Percentiles rank a stretch among this genome's conserved stretches.
phyloP scores from a whole-genome alignment of 2,113 vertebrate species.

The Grammomys surdaster region DNA sequence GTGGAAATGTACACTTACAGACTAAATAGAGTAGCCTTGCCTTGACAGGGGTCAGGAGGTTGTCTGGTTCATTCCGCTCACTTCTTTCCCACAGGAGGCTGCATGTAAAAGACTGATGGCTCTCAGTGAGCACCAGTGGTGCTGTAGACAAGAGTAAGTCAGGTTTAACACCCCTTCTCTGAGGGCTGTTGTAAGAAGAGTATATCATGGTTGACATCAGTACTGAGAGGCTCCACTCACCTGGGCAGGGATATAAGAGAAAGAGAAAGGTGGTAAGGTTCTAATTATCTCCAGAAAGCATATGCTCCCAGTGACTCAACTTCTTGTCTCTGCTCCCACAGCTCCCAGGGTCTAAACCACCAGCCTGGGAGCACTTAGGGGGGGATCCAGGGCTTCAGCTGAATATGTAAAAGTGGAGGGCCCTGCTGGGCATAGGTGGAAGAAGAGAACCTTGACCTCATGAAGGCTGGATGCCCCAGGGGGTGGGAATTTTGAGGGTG shows the following conservation, averaged over 20 bases:
- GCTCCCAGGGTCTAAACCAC: too few species aligned
- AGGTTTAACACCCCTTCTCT: not conserved
- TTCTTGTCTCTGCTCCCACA: not conserved
- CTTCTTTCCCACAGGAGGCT: not conserved
- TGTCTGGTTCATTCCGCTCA: not conserved
- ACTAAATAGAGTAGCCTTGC: too few species aligned
- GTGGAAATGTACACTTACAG: not conserved
- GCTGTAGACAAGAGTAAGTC: not conserved
- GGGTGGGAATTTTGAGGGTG: too few species aligned
- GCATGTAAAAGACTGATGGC: not conserved
- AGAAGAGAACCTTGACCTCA: too few species aligned
- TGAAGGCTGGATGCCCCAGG: too few species aligned
- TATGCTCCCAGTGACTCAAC: not conserved
- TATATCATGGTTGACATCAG: rapidly evolving
- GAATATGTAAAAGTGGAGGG: too few species aligned
- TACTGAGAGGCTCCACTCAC: not conserved
- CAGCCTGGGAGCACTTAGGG: too few species aligned
- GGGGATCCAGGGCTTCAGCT: too few species aligned
- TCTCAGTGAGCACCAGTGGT: too few species aligned
- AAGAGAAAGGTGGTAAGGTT: not conserved
- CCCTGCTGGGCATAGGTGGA: too few species aligned
- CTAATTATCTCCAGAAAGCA: not conserved
- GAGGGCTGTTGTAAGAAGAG: not conserved
- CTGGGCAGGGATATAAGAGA: too few species aligned
- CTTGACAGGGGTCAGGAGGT: not conserved